Evolutionary conservation across 2,888 invertebrate species (phyloP).

Genomic region (Watsonalla binaria): DNA sequence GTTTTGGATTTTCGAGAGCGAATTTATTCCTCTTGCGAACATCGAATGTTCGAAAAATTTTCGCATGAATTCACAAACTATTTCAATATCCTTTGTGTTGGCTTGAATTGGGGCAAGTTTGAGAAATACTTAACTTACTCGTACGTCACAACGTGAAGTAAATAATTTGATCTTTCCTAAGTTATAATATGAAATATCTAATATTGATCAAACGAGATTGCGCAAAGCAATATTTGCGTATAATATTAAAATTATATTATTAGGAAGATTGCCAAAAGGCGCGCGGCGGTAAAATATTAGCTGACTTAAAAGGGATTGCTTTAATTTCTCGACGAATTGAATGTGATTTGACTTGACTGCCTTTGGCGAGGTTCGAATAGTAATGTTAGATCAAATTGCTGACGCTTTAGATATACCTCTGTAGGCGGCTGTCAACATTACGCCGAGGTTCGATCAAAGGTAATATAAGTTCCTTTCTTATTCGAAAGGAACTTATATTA

Average conservation of each 20-base stretch:
- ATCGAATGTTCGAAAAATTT: constrained; percentile 7
- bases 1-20: constrained; percentile 5
- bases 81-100: constrained; percentile 1
- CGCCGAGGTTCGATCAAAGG: no score
- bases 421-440: no score
- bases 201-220: constrained; percentile 11
- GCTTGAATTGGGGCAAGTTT: neutral
- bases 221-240: no score
- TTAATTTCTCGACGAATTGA: neutral
- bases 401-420: no score
- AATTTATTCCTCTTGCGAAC: constrained; percentile 12
- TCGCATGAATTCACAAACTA: neutral
- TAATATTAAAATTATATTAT: neutral
- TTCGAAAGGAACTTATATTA: no score
- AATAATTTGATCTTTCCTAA: constrained; percentile 2
- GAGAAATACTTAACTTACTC: neutral
- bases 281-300: neutral
- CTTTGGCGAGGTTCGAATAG: neutral
- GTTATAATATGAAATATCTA: constrained; percentile 15
- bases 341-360: neutral
- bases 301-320: neutral
- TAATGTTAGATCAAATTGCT: no score
- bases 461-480: no score
- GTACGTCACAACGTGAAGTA: neutral
- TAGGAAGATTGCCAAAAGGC: neutral